phyloP scores from a whole-genome alignment of 2,888 invertebrate genomes.

The Leucania comma region DNA sequence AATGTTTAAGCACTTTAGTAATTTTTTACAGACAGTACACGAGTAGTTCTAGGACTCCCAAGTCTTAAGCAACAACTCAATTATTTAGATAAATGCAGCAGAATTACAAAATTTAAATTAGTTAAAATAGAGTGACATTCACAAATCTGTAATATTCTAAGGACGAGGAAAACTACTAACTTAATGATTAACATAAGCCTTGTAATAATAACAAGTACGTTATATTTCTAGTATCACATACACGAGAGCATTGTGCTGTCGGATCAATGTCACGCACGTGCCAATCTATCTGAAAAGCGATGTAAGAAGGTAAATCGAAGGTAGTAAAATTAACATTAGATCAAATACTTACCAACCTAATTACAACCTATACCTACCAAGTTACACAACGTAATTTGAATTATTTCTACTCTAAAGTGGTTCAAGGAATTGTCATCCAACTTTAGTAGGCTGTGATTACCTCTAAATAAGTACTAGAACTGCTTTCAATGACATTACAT shows the following conservation, averaged over 20 bases:
- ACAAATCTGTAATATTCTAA: constrained; percentile 6
- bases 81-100: not conserved
- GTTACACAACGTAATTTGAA: constrained; percentile 65
- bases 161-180: constrained; percentile 46
- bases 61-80: constrained; percentile 8
- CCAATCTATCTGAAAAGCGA: constrained; percentile 69
- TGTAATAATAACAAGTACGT: constrained; percentile 34
- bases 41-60: not conserved
- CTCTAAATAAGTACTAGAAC: constrained; percentile 43
- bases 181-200: constrained; percentile 34
- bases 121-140: not conserved
- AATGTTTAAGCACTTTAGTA: too few relatives aligned
- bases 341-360: constrained; percentile 59
- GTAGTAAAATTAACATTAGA: constrained; percentile 64
- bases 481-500: constrained; percentile 66
- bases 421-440: constrained; percentile 47
- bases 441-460: constrained; percentile 51
- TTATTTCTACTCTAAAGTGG: constrained; percentile 31
- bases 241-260: constrained; percentile 66
- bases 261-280: constrained; percentile 82
- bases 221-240: constrained; percentile 37
- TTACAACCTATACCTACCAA: constrained; percentile 55
- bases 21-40: not conserved
- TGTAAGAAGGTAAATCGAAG: constrained; percentile 56
- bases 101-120: too few relatives aligned